phyloP scores from a whole-genome alignment of 2,888 invertebrate species.

The Caenorhabditis sp. region DNA sequence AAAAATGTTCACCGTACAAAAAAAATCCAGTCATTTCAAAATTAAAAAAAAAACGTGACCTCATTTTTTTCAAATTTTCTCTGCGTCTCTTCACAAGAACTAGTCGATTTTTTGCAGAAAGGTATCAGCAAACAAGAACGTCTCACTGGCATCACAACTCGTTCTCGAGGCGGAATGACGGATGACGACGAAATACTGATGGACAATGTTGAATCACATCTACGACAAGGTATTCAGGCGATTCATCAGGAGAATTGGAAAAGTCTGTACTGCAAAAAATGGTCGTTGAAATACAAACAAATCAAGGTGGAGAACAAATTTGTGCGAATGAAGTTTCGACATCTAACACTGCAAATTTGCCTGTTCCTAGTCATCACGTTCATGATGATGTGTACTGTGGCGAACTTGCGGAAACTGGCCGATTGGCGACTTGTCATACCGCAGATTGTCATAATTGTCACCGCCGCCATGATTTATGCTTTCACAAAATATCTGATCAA shows the following conservation, averaged over 20 bases:
- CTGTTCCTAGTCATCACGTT: constrained; percentile 12
- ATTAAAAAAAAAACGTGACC: too few species aligned
- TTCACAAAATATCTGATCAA: constrained; percentile 13
- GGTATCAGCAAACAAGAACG: constrained; percentile 37
- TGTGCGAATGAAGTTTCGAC: constrained; percentile 29
- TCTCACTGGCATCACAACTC: constrained; percentile 74
- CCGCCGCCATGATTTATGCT: constrained; percentile 10
- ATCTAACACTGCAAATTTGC: constrained; percentile 22
- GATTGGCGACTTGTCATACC: constrained; percentile 15
- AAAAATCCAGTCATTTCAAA: too few species aligned
- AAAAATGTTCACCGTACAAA: too few species aligned
- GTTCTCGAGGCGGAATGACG: constrained; percentile 69
- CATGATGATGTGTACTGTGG: constrained; percentile 1
- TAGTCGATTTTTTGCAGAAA: constrained; percentile 21
- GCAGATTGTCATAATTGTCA: constrained; percentile 14
- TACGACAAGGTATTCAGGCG: constrained; percentile 88
- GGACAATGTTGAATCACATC: constrained; percentile 81
- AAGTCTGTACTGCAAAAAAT: constrained; percentile 80
- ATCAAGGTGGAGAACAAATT: constrained; percentile 29
- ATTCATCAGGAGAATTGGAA: constrained; percentile 70
- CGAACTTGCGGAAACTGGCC: background rate
- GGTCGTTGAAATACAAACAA: constrained; percentile 86
- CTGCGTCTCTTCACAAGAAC: too few species aligned
- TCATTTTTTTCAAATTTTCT: too few species aligned
- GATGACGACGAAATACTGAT: constrained; percentile 52